A percentile compares a stretch with the other conserved stretches of the same genome.
phyloP scores from a whole-genome alignment of 2,113 vertebrate species.

The Ceyx melanurus region DNA sequence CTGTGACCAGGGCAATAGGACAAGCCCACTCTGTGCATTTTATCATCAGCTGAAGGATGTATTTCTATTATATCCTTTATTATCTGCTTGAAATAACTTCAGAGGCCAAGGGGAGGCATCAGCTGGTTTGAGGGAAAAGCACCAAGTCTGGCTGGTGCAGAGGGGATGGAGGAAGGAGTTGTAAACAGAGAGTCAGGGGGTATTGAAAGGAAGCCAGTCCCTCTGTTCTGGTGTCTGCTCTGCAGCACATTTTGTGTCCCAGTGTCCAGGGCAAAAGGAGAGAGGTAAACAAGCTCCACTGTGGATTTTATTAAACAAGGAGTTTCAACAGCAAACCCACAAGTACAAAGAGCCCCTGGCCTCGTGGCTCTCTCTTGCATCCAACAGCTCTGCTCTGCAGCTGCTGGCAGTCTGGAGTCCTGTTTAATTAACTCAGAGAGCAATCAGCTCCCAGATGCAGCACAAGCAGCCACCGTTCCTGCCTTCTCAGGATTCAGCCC shows the following conservation, averaged over 20 bases:
- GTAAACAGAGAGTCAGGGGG: not conserved
- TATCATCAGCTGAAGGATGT: not conserved
- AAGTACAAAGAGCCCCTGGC: not conserved
- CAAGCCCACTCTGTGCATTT: not conserved
- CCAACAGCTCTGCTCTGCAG: not conserved
- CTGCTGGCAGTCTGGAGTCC: not conserved
- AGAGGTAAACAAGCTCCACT: not conserved
- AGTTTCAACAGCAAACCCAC: not conserved
- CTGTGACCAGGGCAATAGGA: not conserved
- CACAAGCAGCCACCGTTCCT: not conserved
- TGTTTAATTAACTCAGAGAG: slow-evolving; percentile 9
- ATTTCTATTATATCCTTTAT: not conserved
- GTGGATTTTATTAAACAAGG: slow-evolving; percentile 23
- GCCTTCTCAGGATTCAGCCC: not conserved
- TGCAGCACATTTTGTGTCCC: accelerated
- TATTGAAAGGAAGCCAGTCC: not conserved
- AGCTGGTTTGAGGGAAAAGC: not conserved
- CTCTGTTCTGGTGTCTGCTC: not conserved
- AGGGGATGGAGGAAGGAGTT: not conserved
- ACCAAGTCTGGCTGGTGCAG: not conserved
- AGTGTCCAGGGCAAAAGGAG: not conserved
- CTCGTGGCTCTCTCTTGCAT: not conserved
- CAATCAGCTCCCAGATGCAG: not conserved
- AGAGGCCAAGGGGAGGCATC: not conserved
- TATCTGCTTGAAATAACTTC: not conserved